A percentile compares a stretch with the other conserved stretches of the same genome.
These are phyloP conservation scores for Nephila pilipes DNA, from an alignment of 1,140 invertebrate genomes.

Conservation along the genomic window DNA sequence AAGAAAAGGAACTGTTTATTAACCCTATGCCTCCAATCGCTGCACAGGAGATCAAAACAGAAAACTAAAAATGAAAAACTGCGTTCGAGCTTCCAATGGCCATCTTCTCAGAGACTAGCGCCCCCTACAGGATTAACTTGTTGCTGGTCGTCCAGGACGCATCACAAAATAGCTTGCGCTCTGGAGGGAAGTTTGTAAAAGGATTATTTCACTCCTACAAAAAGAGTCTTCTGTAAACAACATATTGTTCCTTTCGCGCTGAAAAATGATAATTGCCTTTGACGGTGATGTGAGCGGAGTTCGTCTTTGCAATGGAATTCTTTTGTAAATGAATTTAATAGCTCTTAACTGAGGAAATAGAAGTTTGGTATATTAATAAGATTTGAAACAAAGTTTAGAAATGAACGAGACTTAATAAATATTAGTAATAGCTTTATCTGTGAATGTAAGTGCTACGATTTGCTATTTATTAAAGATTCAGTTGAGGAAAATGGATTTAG, in stretches of 20 bases:
- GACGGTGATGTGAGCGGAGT: too few species aligned
- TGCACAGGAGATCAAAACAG: neutral
- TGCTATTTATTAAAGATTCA: too few species aligned
- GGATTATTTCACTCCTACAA: neutral
- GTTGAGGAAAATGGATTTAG: too few species aligned
- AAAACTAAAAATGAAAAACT: slow-evolving; percentile 40
- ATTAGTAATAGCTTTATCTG: too few species aligned
- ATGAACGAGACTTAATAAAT: too few species aligned
- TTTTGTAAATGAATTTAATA: neutral
- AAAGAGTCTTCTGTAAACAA: slow-evolving; percentile 9
- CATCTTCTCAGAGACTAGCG: slow-evolving; percentile 48
- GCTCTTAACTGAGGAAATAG: neutral
- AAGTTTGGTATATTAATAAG: neutral
- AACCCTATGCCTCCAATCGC: slow-evolving; percentile 57
- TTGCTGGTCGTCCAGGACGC: slow-evolving; percentile 22
- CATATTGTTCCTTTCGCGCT: neutral
- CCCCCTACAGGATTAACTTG: slow-evolving; percentile 65
- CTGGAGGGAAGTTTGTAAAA: slow-evolving; percentile 67
- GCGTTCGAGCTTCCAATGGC: slow-evolving; percentile 42
- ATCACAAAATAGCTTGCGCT: slow-evolving; percentile 42
- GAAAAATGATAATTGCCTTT: neutral
- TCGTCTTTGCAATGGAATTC: neutral
- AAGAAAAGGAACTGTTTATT: slow-evolving; percentile 59
- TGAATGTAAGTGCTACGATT: too few species aligned
- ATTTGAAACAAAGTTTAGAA: neutral